These are phyloP conservation scores for Cacatua alba DNA, from an alignment of 2,113 vertebrate species.

Conservation along the genomic window DNA sequence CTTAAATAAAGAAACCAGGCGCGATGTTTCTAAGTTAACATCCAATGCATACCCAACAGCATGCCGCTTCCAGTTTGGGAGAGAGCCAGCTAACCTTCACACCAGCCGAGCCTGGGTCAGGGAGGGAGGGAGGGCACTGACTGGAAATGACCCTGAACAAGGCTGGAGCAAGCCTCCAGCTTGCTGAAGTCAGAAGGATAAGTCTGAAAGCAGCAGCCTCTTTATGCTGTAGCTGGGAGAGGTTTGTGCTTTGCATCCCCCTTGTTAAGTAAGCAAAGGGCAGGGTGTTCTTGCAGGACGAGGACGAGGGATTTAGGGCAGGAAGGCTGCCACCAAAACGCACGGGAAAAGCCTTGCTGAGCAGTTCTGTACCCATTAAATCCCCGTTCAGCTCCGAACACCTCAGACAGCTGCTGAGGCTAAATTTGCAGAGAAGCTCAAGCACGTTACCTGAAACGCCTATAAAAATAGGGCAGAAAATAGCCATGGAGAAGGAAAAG, in stretches of 20 bases:
- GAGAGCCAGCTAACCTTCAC: not conserved
- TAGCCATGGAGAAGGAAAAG: not conserved
- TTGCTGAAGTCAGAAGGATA: not conserved
- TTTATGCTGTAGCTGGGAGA: not conserved
- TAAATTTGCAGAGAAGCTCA: not conserved
- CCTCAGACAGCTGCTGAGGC: not conserved
- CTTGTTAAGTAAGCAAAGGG: not conserved
- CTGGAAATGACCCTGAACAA: constrained; percentile 27
- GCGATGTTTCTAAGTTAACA: not conserved
- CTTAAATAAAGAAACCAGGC: not conserved
- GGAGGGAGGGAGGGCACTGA: constrained; percentile 22
- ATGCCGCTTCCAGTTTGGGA: not conserved
- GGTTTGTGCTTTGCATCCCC: not conserved
- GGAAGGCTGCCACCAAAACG: not conserved
- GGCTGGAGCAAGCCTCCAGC: not conserved
- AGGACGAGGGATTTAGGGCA: not conserved
- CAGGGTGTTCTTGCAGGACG: not conserved
- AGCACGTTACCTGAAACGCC: not conserved
- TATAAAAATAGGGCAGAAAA: not conserved
- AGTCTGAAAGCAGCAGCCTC: not conserved
- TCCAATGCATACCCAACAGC: not conserved
- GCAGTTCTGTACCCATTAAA: not conserved
- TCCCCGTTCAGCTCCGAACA: not conserved
- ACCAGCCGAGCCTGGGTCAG: not conserved
- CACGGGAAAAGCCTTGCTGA: not conserved